Evolutionary conservation across 2,113 vertebrate genomes (phyloP), one percentile per base, ranked within the genome.

Genomic region (Craseonycteris thonglongyai): DNA sequence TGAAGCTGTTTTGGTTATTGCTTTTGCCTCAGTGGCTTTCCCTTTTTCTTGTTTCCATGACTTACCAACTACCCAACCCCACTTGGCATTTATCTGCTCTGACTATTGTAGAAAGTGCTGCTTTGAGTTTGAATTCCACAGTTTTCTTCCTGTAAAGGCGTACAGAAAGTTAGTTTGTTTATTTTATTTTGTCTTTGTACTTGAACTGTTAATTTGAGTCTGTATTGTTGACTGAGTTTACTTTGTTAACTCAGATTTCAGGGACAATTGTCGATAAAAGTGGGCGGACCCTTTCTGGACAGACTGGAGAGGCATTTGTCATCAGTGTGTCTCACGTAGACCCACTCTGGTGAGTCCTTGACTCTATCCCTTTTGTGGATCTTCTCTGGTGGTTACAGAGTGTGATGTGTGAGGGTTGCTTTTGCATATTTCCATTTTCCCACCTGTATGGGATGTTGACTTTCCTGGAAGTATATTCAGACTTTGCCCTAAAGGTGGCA

Each of bases 241-340:
- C 54, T 96, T 28, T 97, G 61, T 78, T 89, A 83, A 83, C 92
- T 76, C 95, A 99, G 99, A 98, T 99, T 97, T 99, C 99, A 35
- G 99, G 99, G 65, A 99, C 99, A 21, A 99, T 99, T 61, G 99
- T 99, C 65, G 99, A 99, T 98, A 99, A 99, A 96, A 99, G 99
- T 95, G 99, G 99, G 2, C 98, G 99, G 7, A 99, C 99, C 19
- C 98, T 99, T 24, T 99, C 99, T 0, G 99, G 99, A 74, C 99
- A 99, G 98, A 99, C 99, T 0, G 99, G 98, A 56, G 99, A 99
- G 96, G 99, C 99, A 0, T 99, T 99, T 97, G 99, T 99, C 79
- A 98, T 99, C 97, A 99, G 99, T 42, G 82, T 99, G 33, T 99
- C 99, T 21, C 99, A 99, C 45, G 97, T 97, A 84, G 98, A 99